Evolutionary conservation across 1,140 invertebrate species (phyloP).

Genomic region (Helicoverpa armigera): DNA sequence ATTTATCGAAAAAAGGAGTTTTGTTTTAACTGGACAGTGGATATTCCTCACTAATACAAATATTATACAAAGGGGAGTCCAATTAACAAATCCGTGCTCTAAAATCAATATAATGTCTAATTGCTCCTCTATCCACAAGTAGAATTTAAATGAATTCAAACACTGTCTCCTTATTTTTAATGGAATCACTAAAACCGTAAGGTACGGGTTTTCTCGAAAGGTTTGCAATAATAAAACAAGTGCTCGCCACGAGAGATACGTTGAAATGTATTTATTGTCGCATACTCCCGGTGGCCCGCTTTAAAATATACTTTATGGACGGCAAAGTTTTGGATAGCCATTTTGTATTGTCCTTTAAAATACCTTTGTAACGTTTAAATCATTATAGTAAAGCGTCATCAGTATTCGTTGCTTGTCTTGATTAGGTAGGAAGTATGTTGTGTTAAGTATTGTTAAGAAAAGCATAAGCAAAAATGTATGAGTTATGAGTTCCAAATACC

Average conservation of each 20-base stretch:
- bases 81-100: not conserved
- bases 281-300: not conserved
- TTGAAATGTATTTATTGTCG: constrained; percentile 31
- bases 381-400: not conserved
- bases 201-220: not conserved
- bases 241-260: constrained; percentile 11
- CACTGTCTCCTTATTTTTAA: not conserved
- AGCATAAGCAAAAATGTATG: not conserved
- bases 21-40: too few species aligned
- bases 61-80: not conserved
- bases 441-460: too few species aligned
- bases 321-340: not conserved
- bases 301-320: constrained; percentile 7
- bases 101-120: not conserved
- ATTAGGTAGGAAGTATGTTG: too few species aligned
- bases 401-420: too few species aligned
- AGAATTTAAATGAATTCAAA: not conserved
- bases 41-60: too few species aligned
- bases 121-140: not conserved
- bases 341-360: not conserved
- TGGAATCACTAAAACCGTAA: not conserved
- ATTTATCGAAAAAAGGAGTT: too few species aligned
- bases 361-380: not conserved
- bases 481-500: constrained; percentile 9
- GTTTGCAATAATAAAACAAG: constrained; percentile 34